Evolutionary conservation across 64 coral and sea anemone species (phyloP).

Genomic region (Platygyra sinensis): DNA sequence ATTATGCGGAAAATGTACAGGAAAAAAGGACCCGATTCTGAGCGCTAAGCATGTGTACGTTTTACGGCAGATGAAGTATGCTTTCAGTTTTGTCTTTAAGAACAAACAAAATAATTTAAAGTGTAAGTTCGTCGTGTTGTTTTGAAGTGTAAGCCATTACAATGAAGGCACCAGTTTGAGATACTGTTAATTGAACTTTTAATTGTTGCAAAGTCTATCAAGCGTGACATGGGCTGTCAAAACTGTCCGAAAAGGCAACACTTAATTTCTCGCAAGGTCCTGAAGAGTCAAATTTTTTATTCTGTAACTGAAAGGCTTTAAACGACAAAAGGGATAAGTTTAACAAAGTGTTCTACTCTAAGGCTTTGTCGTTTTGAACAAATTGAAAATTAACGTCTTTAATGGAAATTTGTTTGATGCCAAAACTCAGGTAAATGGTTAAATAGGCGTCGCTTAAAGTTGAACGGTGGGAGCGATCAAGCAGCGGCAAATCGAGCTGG

Average conservation of each 20-base stretch:
- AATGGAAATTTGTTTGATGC: background rate
- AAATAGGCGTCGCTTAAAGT: background rate
- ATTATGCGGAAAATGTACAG: too few relatives aligned
- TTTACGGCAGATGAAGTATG: too few relatives aligned
- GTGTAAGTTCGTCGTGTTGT: too few relatives aligned
- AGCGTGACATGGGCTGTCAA: too few relatives aligned
- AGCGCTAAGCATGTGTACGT: too few relatives aligned
- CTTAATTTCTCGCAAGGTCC: constrained; percentile 4
- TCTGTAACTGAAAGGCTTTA: background rate
- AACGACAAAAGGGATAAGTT: background rate
- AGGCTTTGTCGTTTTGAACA: background rate
- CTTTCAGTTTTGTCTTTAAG: too few relatives aligned
- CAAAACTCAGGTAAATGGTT: background rate
- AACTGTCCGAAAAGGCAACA: too few relatives aligned
- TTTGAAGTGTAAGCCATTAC: constrained; percentile 18
- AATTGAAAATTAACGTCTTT: background rate
- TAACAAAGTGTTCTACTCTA: background rate
- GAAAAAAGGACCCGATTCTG: too few relatives aligned
- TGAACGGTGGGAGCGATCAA: background rate
- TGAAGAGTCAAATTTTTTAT: background rate
- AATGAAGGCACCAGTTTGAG: constrained; percentile 8
- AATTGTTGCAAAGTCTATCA: too few relatives aligned
- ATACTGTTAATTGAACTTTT: too few relatives aligned
- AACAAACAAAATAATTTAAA: too few relatives aligned
- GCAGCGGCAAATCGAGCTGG: background rate